Conservation (phyloP, 2,797 vertebrate genomes). For the Anguilla anguilla region DNA sequence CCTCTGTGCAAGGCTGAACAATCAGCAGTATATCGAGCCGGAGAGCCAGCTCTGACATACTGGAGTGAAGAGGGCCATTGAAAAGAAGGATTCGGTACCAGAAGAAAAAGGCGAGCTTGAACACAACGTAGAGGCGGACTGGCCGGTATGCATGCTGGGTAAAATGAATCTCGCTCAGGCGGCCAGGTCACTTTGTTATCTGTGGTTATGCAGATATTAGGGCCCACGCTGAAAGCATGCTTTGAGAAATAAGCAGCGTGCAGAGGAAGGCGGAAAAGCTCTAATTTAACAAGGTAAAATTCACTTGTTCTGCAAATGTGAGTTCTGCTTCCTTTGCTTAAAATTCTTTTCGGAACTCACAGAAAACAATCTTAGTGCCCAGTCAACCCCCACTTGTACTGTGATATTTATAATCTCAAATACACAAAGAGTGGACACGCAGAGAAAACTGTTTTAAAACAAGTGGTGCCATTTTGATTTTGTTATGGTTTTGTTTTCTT, state of each 20-base stretch:
- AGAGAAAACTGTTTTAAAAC: background rate
- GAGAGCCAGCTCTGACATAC: background rate
- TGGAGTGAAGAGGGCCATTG: background rate
- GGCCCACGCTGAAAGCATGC: background rate
- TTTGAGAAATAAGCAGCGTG: background rate
- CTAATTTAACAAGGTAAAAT: background rate
- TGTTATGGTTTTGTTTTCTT: background rate
- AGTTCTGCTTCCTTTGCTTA: background rate
- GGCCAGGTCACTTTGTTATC: too few species aligned
- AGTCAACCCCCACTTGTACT: background rate
- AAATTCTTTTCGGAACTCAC: background rate
- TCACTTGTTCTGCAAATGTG: background rate
- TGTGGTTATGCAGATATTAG: background rate
- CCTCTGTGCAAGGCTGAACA: background rate
- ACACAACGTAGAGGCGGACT: background rate
- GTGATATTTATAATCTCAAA: background rate
- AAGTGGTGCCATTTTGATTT: background rate
- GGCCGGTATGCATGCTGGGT: background rate
- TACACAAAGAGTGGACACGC: background rate
- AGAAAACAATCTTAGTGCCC: background rate
- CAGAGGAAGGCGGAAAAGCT: background rate
- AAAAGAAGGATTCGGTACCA: background rate
- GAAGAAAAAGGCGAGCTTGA: background rate
- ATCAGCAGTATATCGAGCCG: background rate
- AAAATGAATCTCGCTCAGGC: too few species aligned